These are phyloP conservation scores for Microcebus tavaratra DNA, from an alignment of 2,113 vertebrate genomes.

Conservation along the genomic window DNA sequence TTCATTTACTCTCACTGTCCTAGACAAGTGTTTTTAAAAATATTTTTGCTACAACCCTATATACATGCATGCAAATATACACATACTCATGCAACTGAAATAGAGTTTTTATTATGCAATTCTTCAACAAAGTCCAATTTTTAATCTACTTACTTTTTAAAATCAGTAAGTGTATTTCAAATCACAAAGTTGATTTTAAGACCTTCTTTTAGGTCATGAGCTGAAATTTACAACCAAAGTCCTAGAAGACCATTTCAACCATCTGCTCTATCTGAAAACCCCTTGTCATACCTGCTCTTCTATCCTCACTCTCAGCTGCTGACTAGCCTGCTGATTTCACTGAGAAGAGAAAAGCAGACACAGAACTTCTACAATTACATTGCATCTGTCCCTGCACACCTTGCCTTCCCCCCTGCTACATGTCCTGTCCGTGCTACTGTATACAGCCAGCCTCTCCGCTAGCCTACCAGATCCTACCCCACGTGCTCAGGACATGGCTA, in stretches of 20 bases:
- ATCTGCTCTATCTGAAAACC: background rate
- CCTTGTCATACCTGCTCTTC: background rate
- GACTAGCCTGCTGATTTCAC: background rate
- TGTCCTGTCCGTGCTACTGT: background rate
- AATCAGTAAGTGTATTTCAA: background rate
- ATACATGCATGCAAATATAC: background rate
- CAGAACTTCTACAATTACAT: background rate
- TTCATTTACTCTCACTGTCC: background rate
- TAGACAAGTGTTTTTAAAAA: background rate
- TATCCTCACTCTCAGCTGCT: background rate
- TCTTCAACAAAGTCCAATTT: background rate
- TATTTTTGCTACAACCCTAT: background rate
- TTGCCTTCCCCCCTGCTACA: background rate
- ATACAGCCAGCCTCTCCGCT: background rate
- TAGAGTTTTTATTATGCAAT: background rate
- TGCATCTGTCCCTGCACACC: background rate
- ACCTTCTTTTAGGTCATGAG: background rate
- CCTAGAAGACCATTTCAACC: background rate
- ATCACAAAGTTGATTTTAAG: background rate
- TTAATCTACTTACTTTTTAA: background rate
- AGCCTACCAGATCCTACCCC: background rate
- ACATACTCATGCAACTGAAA: background rate
- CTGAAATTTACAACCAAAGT: background rate
- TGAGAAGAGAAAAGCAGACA: background rate
- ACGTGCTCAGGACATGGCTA: background rate